These are phyloP conservation scores for Neoscelio sp. DNA, from an alignment of 2,888 invertebrate genomes.

Conservation along the genomic window DNA sequence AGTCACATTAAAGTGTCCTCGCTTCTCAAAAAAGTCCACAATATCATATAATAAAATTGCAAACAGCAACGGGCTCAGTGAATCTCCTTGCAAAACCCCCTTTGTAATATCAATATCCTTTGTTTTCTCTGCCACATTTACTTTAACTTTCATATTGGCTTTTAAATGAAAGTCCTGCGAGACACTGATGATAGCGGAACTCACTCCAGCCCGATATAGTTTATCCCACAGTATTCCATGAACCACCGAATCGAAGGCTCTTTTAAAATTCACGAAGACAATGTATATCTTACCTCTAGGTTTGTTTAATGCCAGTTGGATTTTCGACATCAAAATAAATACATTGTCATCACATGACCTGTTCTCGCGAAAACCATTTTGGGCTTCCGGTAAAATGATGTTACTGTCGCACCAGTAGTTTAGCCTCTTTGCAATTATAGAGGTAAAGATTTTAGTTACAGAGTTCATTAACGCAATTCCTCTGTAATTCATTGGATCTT, in stretches of 20 bases:
- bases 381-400: background rate
- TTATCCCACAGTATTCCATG: background rate
- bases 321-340: background rate
- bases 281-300: background rate
- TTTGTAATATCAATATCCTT: background rate
- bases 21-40: background rate
- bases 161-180: background rate
- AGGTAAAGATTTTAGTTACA: slow-evolving; percentile 3
- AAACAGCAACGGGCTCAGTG: background rate
- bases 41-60: background rate
- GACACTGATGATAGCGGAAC: background rate
- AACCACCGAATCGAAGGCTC: slow-evolving; percentile 5
- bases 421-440: background rate
- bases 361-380: background rate
- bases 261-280: background rate
- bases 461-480: slow-evolving; percentile 9
- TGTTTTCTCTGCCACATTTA: background rate
- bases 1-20: background rate
- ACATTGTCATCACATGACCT: slow-evolving; percentile 4
- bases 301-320: slow-evolving; percentile 1
- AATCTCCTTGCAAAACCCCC: background rate
- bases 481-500: slow-evolving; percentile 20
- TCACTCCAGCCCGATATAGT: slow-evolving; percentile 1
- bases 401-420: background rate
- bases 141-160: background rate